phyloP scores from a whole-genome alignment of 1,140 invertebrate species.

The Musca vetustissima region DNA sequence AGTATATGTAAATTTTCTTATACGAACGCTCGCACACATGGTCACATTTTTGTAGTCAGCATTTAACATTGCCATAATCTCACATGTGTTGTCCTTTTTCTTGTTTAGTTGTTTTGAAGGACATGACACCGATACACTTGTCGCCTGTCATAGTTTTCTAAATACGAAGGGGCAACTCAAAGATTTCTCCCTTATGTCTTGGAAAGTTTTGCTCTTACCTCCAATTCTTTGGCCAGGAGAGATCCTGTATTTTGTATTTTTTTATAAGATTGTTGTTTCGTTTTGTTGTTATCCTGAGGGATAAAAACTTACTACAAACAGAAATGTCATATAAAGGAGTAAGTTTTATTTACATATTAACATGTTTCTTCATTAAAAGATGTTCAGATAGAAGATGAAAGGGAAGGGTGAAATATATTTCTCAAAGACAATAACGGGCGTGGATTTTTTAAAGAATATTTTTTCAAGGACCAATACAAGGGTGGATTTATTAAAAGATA shows the following conservation, averaged over 20 bases:
- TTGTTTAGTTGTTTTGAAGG: slow-evolving; percentile 8
- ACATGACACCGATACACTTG: slow-evolving; percentile 21
- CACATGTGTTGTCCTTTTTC: neutral
- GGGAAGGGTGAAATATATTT: too few species aligned
- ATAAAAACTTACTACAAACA: slow-evolving; percentile 7
- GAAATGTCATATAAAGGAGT: neutral
- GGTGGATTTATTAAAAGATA: too few species aligned
- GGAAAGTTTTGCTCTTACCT: slow-evolving; percentile 1
- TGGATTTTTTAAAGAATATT: too few species aligned
- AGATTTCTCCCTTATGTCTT: neutral
- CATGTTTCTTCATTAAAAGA: neutral
- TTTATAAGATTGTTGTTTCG: neutral
- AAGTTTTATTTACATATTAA: slow-evolving; percentile 12
- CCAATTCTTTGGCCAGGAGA: neutral
- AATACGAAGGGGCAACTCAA: too few species aligned
- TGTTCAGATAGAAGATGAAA: too few species aligned
- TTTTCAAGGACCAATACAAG: too few species aligned
- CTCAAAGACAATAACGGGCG: too few species aligned
- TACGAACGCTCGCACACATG: neutral
- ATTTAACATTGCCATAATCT: slow-evolving; percentile 6
- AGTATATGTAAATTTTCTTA: too few species aligned
- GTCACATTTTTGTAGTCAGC: neutral
- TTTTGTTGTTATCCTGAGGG: slow-evolving; percentile 14
- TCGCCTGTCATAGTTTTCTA: slow-evolving; percentile 15
- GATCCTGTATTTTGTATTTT: neutral